Evolutionary conservation across 2,797 vertebrate species (phyloP).

Genomic region (Tapera naevia): DNA sequence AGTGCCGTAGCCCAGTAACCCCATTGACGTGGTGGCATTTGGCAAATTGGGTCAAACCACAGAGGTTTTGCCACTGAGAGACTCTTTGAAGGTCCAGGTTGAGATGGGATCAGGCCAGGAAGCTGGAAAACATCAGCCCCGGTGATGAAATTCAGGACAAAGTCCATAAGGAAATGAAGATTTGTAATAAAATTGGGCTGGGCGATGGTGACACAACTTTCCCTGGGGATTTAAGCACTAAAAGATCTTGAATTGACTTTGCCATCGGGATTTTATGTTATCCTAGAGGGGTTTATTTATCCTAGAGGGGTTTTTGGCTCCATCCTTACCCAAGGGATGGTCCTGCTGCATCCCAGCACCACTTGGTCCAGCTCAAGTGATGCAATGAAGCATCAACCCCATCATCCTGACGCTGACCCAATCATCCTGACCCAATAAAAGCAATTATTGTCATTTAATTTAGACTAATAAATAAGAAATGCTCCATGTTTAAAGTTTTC

Average conservation of each 20-base stretch:
- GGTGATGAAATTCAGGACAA: background rate
- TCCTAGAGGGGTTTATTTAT: background rate
- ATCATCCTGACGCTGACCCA: no score
- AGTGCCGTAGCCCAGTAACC: fast-evolving
- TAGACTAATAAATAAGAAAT: background rate
- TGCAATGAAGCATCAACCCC: fast-evolving
- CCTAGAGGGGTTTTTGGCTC: background rate
- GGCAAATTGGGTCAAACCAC: fast-evolving
- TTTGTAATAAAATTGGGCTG: background rate
- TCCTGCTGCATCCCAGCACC: background rate
- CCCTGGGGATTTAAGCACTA: fast-evolving
- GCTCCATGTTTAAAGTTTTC: background rate
- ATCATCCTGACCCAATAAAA: background rate
- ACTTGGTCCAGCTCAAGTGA: no score
- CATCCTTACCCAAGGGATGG: background rate
- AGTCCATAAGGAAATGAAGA: background rate
- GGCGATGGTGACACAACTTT: fast-evolving
- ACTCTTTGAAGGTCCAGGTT: background rate
- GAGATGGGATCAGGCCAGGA: fast-evolving
- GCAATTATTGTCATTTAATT: background rate
- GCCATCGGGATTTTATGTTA: fast-evolving
- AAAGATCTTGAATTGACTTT: fast-evolving
- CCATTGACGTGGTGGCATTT: fast-evolving
- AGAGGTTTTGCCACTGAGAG: fast-evolving
- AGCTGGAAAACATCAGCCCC: background rate